A percentile compares a stretch with the other conserved stretches of the same genome.
phyloP scores from a whole-genome alignment of 2,113 vertebrate genomes.

The Plectropomus leopardus region DNA sequence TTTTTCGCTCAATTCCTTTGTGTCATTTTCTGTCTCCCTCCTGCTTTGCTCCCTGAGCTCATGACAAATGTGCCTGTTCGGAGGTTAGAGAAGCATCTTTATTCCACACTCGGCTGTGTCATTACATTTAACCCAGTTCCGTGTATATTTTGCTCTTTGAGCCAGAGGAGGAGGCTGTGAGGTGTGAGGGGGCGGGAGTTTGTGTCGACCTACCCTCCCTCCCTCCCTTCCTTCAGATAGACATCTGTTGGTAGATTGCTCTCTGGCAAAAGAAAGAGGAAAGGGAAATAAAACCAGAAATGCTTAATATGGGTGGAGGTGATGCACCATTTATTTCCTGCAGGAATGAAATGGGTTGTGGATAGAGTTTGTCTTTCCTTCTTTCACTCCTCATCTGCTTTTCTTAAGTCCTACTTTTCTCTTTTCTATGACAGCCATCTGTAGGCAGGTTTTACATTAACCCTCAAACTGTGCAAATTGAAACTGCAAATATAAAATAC shows the following conservation, averaged over 20 bases:
- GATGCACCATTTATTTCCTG: constrained; percentile 66
- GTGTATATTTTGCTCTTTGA: constrained; percentile 35
- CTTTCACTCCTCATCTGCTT: constrained; percentile 54
- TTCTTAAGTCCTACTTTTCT: constrained; percentile 57
- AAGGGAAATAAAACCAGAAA: constrained; percentile 20
- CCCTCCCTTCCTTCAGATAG: constrained; percentile 25
- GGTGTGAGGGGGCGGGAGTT: constrained; percentile 41
- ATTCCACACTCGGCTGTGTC: constrained; percentile 39
- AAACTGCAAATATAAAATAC: too few relatives aligned
- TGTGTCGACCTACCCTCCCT: constrained; percentile 43
- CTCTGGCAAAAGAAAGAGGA: constrained; percentile 10
- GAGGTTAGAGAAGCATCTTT: constrained; percentile 52
- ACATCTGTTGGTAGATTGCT: constrained; percentile 44
- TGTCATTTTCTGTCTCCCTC: constrained; percentile 13
- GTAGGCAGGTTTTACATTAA: too few relatives aligned
- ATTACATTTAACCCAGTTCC: constrained; percentile 64
- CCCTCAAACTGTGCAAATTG: too few relatives aligned
- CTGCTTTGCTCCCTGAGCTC: constrained; percentile 28
- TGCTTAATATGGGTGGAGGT: constrained; percentile 24
- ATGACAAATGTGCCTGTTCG: constrained; percentile 59
- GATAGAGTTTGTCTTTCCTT: constrained; percentile 43
- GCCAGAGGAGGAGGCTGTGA: constrained; percentile 26
- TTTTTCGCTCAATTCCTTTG: constrained; percentile 3
- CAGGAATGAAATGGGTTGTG: constrained; percentile 43
- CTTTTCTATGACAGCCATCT: constrained; percentile 68